Evolutionary conservation across 2,888 invertebrate species (phyloP).

Genomic region (Orthosia gracilis): DNA sequence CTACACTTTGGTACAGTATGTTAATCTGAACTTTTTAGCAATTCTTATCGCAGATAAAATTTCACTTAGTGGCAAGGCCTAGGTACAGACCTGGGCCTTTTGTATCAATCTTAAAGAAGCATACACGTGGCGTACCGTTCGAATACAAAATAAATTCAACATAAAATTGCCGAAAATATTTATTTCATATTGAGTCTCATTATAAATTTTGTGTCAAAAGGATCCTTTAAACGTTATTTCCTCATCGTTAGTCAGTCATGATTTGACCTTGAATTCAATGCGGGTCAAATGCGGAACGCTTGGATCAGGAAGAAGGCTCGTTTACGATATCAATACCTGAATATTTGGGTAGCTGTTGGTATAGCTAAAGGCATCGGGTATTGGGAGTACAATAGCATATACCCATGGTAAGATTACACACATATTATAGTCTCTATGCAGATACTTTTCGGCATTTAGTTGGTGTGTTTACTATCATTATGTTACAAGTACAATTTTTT

Average conservation of each 20-base stretch:
- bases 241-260: not conserved
- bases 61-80: no score
- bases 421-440: conserved; percentile 3
- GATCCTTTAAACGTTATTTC: conserved; percentile 10
- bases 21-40: no score
- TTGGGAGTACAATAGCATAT: conserved; percentile 9
- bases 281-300: conserved; percentile 29
- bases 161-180: not conserved
- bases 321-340: conserved; percentile 48
- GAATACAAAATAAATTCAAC: not conserved
- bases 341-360: conserved; percentile 28
- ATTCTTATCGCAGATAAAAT: no score
- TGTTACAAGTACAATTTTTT: not conserved
- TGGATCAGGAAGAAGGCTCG: conserved; percentile 23
- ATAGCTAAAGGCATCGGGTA: conserved; percentile 14
- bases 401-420: not conserved
- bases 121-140: not conserved
- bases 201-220: not conserved
- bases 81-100: no score
- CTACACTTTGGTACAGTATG: no score
- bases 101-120: not conserved
- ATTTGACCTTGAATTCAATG: conserved; percentile 26
- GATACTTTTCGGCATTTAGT: not conserved
- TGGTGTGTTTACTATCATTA: not conserved
- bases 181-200: not conserved